Evolutionary conservation across 2,113 vertebrate genomes (phyloP).

Genomic region (Naja naja): DNA sequence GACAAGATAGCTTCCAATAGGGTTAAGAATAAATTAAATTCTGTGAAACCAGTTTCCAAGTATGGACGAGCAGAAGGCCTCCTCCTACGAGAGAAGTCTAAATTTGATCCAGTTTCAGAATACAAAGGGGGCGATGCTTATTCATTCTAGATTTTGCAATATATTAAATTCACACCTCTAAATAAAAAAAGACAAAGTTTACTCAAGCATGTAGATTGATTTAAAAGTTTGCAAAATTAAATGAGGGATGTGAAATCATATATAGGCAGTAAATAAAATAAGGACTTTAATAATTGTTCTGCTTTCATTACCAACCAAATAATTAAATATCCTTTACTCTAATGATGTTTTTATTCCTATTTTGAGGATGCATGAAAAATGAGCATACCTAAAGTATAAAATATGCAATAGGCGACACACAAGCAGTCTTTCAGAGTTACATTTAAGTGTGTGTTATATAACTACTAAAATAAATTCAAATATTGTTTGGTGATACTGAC

Average conservation of each 20-base stretch:
- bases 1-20: neutral
- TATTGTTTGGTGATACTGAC: neutral
- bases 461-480: constrained; percentile 3
- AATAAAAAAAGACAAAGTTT: constrained; percentile 32
- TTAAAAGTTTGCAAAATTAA: constrained; percentile 26
- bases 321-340: constrained; percentile 8
- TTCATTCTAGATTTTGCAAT: constrained; percentile 12
- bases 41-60: neutral
- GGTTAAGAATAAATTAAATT: neutral
- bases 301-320: constrained; percentile 5
- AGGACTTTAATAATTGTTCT: constrained; percentile 10
- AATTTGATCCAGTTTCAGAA: constrained; percentile 12
- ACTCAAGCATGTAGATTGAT: constrained; percentile 20
- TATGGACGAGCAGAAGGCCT: constrained; percentile 6
- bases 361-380: constrained; percentile 26
- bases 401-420: neutral
- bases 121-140: neutral
- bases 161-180: constrained; percentile 15
- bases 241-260: neutral
- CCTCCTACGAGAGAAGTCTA: accelerated
- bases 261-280: constrained; percentile 43
- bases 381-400: neutral
- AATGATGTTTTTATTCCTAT: constrained; percentile 6
- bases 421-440: neutral
- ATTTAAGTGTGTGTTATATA: constrained; percentile 6